Conservation (phyloP, 2,888 invertebrate genomes). For the Lasioglossum vierecki region DNA sequence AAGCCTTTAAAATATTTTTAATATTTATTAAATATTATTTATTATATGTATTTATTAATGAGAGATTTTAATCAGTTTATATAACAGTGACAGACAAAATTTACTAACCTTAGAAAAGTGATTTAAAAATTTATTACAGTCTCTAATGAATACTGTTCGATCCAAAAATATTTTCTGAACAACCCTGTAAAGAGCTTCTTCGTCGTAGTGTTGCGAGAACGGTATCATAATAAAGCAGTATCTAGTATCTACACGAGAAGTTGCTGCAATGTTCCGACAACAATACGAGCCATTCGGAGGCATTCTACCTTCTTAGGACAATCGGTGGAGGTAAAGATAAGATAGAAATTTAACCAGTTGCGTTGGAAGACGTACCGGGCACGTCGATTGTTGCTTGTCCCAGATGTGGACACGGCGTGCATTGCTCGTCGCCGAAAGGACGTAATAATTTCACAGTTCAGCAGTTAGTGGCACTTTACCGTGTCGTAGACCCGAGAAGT, state of each 20-base stretch:
- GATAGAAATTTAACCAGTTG: slow-evolving; percentile 16
- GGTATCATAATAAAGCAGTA: not conserved
- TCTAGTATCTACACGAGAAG: not conserved
- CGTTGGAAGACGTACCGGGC: not conserved
- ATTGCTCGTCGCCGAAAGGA: not conserved
- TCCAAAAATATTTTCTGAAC: not conserved
- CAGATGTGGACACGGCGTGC: not conserved
- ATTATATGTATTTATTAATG: too few relatives aligned
- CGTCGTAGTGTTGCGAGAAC: not conserved
- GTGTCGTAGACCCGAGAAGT: not conserved
- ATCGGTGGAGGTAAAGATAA: not conserved
- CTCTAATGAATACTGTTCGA: not conserved
- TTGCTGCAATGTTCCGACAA: not conserved
- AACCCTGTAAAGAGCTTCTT: not conserved
- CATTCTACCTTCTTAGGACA: not conserved
- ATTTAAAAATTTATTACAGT: not conserved
- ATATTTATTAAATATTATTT: too few relatives aligned
- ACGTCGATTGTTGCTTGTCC: slow-evolving; percentile 3
- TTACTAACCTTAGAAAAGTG: not conserved
- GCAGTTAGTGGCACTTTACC: not conserved
- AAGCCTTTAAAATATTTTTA: too few relatives aligned
- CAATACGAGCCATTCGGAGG: not conserved
- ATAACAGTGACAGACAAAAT: not conserved
- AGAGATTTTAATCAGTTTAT: too few relatives aligned
- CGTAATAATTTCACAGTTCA: not conserved